These are phyloP conservation scores for Prolemur simus DNA, from an alignment of 2,113 vertebrate genomes.

Conservation along the genomic window DNA sequence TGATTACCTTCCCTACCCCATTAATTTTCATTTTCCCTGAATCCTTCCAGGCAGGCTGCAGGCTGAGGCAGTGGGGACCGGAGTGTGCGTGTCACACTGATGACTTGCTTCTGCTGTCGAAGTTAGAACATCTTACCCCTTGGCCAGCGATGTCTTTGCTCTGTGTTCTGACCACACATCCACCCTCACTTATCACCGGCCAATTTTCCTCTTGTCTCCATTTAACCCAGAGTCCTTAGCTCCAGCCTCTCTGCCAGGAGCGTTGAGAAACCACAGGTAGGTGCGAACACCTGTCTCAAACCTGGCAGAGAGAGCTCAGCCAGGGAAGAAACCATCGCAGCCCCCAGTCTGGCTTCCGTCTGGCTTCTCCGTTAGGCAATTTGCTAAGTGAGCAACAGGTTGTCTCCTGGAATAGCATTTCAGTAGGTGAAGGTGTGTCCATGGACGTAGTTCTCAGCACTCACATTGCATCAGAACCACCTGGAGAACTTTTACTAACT, in stretches of 20 bases:
- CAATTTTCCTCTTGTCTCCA: neutral
- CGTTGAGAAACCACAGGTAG: neutral
- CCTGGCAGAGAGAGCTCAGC: neutral
- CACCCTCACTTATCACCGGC: neutral
- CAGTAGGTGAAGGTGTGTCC: neutral
- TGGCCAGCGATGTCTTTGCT: neutral
- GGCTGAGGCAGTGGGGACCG: neutral
- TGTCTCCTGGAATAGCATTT: neutral
- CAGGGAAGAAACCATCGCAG: fast-evolving
- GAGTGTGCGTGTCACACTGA: neutral
- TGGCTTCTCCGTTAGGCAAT: neutral
- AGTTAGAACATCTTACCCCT: neutral
- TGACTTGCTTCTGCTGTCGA: neutral
- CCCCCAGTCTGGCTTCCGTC: neutral
- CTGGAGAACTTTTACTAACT: neutral
- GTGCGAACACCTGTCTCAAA: neutral
- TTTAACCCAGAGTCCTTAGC: neutral
- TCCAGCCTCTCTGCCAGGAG: neutral
- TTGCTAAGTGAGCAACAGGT: neutral
- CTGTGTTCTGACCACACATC: neutral
- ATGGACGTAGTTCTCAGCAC: fast-evolving
- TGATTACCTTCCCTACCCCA: slow-evolving; percentile 66
- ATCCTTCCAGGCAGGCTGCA: neutral
- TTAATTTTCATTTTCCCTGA: slow-evolving; percentile 74
- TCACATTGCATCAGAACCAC: neutral